Evolutionary conservation across 2,888 invertebrate species (phyloP).

Genomic region (Drosophila prostipennis): DNA sequence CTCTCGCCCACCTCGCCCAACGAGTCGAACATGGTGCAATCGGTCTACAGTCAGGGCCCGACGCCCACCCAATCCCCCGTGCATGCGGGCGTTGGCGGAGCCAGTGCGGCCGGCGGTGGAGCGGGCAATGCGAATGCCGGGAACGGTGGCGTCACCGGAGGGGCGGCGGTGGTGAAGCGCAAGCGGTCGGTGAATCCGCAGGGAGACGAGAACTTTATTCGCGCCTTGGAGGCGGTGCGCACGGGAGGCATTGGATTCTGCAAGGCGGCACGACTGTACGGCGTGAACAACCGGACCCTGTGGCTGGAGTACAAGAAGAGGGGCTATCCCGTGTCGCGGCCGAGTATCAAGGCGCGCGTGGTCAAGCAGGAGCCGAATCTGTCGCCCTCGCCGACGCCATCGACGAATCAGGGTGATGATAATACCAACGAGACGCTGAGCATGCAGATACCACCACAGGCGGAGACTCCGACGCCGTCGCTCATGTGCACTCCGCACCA

Average conservation of each 20-base stretch:
- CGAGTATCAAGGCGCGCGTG: conserved; percentile 91
- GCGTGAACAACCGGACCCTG: conserved; percentile 93
- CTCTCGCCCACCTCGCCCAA: conserved; percentile 86
- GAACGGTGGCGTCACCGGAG: conserved; percentile 51
- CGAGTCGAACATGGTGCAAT: conserved; percentile 85
- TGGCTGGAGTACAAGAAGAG: conserved; percentile 94
- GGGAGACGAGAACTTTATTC: conserved; percentile 92
- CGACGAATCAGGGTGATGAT: conserved; percentile 71
- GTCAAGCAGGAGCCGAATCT: conserved; percentile 87
- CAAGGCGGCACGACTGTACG: conserved; percentile 92
- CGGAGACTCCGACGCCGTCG: conserved; percentile 85
- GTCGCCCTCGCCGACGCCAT: conserved; percentile 86
- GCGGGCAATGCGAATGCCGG: conserved; percentile 67
- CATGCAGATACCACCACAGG: conserved; percentile 84
- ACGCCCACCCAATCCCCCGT: conserved; percentile 84
- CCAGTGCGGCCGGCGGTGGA: conserved; percentile 82
- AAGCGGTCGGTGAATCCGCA: conserved; percentile 92
- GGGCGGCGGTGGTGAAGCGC: conserved; percentile 85
- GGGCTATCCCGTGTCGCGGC: conserved; percentile 92
- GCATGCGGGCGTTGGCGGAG: conserved; percentile 77
- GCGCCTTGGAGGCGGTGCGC: conserved; percentile 92
- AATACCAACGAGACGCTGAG: conserved; percentile 83
- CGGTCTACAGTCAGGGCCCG: conserved; percentile 85
- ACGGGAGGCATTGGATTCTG: conserved; percentile 94
- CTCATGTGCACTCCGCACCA: conserved; percentile 87